Base-by-base conservation (phyloP, 23 tunicate genomes). In the Styela plicata region DNA sequence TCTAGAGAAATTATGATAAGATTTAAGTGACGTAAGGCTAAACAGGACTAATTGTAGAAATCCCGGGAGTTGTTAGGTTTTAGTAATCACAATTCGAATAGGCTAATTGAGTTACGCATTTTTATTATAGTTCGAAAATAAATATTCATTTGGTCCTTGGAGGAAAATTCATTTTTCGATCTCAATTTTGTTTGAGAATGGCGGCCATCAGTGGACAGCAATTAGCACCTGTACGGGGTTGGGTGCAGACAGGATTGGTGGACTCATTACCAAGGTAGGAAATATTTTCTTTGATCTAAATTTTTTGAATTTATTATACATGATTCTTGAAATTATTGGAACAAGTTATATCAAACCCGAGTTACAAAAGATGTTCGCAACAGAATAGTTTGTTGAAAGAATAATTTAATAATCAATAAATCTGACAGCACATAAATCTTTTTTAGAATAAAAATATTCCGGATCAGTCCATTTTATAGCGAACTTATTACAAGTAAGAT, bases 171-270 rank as follows among this genome's bases (percentile, higher is more conserved):
- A 1, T 67, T 29, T 27, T 25, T 23, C 65, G 24, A 67, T 16
- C 19, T 22, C 22, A 67, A 67, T 25, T 25, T 67, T 29, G 71
- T 1, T 27, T 18, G 2, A 70, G 57, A 69, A 69, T 80, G 90
- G 37, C 90, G 19, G 28, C 85, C 10, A 37, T 88, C 65, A 69
- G 82, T 23, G 63, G 83, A 2, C 93, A 88, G 33, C 87, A 78
- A 25, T 62, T 88, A 34, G 70, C 83, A 0, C 83, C 87, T 25
- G 79, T 86, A 16, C 62, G 85, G 24, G 82, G 89, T 2, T 90
- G 96, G 96, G 79, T 89, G 82, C 94, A 89, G 78, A 84, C 94
- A 1, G 25, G 73, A 16, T 79, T 90, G 53, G 57, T 44, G 57
- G 57, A 44, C 31, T 5, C 63, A 24, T 53, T 63, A 30, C 82